These are phyloP conservation scores for Discoglossus pictus DNA, from an alignment of 2,797 vertebrate genomes.

Conservation along the genomic window DNA sequence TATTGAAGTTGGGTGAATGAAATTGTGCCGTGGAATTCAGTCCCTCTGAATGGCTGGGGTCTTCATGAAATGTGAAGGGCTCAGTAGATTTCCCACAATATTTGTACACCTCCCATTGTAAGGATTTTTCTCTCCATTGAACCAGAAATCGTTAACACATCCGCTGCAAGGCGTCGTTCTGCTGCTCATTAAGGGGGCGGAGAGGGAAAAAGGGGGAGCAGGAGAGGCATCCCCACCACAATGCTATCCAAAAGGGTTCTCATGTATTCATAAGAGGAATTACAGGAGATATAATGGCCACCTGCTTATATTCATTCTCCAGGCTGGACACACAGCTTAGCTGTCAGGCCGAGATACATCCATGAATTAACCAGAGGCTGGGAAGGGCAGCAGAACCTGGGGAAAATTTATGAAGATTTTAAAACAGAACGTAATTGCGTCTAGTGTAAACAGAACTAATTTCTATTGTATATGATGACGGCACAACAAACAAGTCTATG, in stretches of 20 bases:
- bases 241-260: constrained; percentile 56
- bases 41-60: constrained; percentile 82
- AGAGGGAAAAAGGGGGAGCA: constrained; percentile 21
- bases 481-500: not conserved
- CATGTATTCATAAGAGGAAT: constrained; percentile 74
- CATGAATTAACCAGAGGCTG: not conserved
- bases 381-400: not conserved
- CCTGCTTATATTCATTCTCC: constrained; percentile 68
- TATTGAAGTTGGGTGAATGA: constrained; percentile 85
- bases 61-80: constrained; percentile 87
- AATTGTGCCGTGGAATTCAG: constrained; percentile 85
- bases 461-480: not conserved
- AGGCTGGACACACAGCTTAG: constrained; percentile 61
- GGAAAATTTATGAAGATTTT: not conserved
- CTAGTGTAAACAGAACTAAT: constrained; percentile 12
- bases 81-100: constrained; percentile 91
- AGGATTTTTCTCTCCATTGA: constrained; percentile 92
- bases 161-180: constrained; percentile 78
- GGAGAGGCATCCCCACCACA: constrained; percentile 21
- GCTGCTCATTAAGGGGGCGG: constrained; percentile 72
- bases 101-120: constrained; percentile 92
- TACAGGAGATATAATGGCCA: constrained; percentile 78
- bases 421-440: constrained; percentile 17
- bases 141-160: constrained; percentile 91
- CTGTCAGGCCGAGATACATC: constrained; percentile 43